Conservation (phyloP, 2,888 invertebrate genomes). For the Cheilosia impressa region DNA sequence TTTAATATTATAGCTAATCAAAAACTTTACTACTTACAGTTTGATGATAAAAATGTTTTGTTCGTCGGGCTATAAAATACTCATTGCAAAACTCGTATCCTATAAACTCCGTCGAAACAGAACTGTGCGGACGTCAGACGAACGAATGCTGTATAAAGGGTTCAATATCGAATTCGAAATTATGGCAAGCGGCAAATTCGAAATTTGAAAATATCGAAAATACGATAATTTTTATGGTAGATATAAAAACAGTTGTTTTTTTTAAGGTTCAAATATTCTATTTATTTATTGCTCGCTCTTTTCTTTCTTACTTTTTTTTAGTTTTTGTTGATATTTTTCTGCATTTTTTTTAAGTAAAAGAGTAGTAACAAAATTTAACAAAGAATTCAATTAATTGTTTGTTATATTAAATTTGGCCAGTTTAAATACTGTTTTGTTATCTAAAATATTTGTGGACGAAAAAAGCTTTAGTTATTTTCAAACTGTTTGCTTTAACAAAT, state of each 20-base stretch:
- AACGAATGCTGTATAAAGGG: not conserved
- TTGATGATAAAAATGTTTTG: slow-evolving; percentile 51
- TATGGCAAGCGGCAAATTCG: slow-evolving; percentile 12
- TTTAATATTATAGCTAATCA: slow-evolving; percentile 27
- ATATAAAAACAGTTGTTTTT: slow-evolving; percentile 68
- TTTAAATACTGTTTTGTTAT: slow-evolving; percentile 40
- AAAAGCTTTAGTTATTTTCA: slow-evolving; percentile 55
- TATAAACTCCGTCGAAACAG: slow-evolving; percentile 33
- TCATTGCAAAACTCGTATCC: slow-evolving; percentile 22
- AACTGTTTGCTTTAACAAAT: slow-evolving; percentile 58
- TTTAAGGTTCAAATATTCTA: slow-evolving; percentile 65
- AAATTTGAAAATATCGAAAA: slow-evolving; percentile 34
- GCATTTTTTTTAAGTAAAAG: slow-evolving; percentile 42
- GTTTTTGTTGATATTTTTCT: slow-evolving; percentile 54
- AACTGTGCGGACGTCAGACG: slow-evolving; percentile 32
- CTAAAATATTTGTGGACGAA: slow-evolving; percentile 23
- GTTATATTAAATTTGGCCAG: slow-evolving; percentile 42
- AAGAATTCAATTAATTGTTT: slow-evolving; percentile 28
- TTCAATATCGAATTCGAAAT: slow-evolving; percentile 7
- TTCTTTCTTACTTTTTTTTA: slow-evolving; percentile 39
- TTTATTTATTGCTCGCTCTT: slow-evolving; percentile 66
- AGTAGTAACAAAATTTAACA: slow-evolving; percentile 51
- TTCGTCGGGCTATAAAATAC: slow-evolving; percentile 29
- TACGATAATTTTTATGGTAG: slow-evolving; percentile 11
- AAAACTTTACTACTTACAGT: slow-evolving; percentile 58